phyloP scores from a whole-genome alignment of 64 coral and sea anemone species.

The Exaiptasia diaphana region DNA sequence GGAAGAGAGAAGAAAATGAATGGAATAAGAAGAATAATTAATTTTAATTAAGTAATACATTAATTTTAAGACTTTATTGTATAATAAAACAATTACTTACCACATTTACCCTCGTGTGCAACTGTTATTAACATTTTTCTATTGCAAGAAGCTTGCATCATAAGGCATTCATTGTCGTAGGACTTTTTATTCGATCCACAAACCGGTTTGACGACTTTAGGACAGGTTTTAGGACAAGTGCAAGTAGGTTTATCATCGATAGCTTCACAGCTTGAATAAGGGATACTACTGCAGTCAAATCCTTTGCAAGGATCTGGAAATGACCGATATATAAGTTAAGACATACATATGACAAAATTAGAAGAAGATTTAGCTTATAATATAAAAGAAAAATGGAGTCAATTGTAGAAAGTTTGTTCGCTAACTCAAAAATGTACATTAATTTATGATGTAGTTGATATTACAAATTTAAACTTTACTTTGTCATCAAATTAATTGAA shows the following conservation, averaged over 20 bases:
- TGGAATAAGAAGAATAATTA: too few relatives aligned
- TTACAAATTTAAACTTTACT: too few relatives aligned
- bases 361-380: too few relatives aligned
- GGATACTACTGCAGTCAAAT: not conserved
- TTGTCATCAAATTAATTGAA: too few relatives aligned
- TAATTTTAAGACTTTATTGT: too few relatives aligned
- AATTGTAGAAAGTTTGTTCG: too few relatives aligned
- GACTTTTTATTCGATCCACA: constrained; percentile 75
- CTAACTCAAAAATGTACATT: too few relatives aligned
- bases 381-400: too few relatives aligned
- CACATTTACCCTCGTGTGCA: constrained; percentile 15
- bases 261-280: not conserved
- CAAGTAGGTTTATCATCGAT: not conserved
- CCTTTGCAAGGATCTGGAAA: not conserved
- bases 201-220: not conserved
- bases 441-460: too few relatives aligned
- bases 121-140: constrained; percentile 52
- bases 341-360: too few relatives aligned
- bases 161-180: constrained; percentile 67
- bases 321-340: not conserved
- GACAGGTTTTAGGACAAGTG: not conserved
- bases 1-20: too few relatives aligned
- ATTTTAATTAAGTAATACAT: too few relatives aligned
- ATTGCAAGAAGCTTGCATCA: constrained; percentile 55
- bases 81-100: not conserved